Conservation (phyloP, 2,113 vertebrate genomes). For the Macaca nemestrina region DNA sequence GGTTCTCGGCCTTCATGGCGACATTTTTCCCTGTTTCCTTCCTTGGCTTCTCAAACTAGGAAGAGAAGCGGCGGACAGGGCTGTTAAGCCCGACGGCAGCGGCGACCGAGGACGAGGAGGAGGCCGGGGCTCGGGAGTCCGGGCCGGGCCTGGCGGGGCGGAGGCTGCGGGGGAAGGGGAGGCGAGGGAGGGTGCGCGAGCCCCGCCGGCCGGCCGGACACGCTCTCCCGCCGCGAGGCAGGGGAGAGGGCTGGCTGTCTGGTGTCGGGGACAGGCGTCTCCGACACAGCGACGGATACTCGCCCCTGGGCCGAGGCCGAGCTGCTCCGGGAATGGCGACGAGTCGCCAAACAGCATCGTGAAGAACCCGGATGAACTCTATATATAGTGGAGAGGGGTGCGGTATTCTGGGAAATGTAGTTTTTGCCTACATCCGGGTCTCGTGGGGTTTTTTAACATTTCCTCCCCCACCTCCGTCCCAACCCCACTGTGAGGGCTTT, state of each 20-base stretch:
- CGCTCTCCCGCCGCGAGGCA: slow-evolving; percentile 73
- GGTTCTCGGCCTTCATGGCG: slow-evolving; percentile 95
- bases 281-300: slow-evolving; percentile 70
- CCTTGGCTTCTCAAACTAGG: slow-evolving; percentile 75
- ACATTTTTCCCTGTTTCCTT: slow-evolving; percentile 91
- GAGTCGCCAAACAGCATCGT: slow-evolving; percentile 80
- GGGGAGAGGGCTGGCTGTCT: slow-evolving; percentile 69
- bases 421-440: slow-evolving; percentile 25
- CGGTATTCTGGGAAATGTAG: slow-evolving; percentile 64
- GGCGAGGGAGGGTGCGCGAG: slow-evolving; percentile 53
- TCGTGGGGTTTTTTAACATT: background rate
- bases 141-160: slow-evolving; percentile 71
- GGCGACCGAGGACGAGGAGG: background rate
- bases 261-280: slow-evolving; percentile 68
- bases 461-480: accelerated
- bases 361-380: slow-evolving; percentile 75
- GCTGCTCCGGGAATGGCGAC: slow-evolving; percentile 77
- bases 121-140: slow-evolving; percentile 61
- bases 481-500: accelerated
- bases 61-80: slow-evolving; percentile 71
- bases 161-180: slow-evolving; percentile 51
- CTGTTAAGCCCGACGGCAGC: slow-evolving; percentile 59
- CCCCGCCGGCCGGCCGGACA: slow-evolving; percentile 78
- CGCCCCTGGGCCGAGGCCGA: slow-evolving; percentile 73
- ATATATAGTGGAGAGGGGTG: slow-evolving; percentile 23